Conservation (phyloP, 2,888 invertebrate genomes). For the Polyommatus icarus region DNA sequence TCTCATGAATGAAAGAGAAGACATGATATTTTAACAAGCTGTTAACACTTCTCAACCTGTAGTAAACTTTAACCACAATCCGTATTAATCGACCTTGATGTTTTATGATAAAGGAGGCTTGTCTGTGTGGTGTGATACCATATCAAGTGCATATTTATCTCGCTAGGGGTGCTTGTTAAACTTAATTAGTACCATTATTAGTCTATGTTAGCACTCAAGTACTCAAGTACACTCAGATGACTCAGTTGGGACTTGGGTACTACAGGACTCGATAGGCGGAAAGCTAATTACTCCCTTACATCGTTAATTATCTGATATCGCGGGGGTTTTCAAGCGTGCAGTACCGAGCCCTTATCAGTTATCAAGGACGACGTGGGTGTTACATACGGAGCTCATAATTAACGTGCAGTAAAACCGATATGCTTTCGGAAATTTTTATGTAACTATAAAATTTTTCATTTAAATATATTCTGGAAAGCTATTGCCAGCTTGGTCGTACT, state of each 20-base stretch:
- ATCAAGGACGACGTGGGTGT: not conserved
- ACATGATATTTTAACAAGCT: no score
- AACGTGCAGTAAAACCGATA: not conserved
- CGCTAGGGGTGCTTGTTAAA: not conserved
- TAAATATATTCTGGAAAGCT: no score
- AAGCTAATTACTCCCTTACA: conserved; percentile 17
- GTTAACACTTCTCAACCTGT: no score
- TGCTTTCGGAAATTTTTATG: no score
- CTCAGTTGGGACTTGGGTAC: not conserved
- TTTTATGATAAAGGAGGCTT: no score
- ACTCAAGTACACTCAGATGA: not conserved
- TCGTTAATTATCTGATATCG: not conserved
- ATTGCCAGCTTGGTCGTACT: no score
- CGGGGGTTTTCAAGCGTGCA: conserved; percentile 10
- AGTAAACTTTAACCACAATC: no score
- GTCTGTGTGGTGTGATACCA: not conserved
- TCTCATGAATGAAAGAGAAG: no score
- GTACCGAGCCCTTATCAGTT: conserved; percentile 7
- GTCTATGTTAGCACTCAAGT: not conserved
- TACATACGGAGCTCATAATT: not conserved
- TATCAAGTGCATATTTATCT: not conserved
- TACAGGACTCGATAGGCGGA: conserved; percentile 16
- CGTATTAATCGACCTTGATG: no score
- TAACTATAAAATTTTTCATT: no score
- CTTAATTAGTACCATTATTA: not conserved